Evolutionary conservation across 2,888 invertebrate genomes (phyloP), one percentile per base, ranked within the genome.

Genomic region (Eugnorisma glareosa): DNA sequence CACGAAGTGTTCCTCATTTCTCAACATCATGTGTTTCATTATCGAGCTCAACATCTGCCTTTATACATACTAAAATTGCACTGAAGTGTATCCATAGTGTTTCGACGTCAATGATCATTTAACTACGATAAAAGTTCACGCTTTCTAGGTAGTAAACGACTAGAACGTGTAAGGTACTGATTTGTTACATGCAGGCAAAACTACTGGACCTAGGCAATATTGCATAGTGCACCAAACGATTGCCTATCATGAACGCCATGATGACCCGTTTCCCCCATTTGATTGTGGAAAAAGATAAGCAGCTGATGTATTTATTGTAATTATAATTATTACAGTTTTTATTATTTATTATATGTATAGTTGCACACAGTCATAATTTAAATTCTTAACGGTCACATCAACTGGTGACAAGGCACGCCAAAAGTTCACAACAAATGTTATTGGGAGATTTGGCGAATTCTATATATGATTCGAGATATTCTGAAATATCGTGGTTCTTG

Each of bases 101-200:
- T 21, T 24, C 18, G 28, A 67, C n/a, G 68, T 61, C n/a, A 48
- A 28, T 48, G 37, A 68, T 43, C 24, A 63, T 68, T 67, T 31
- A 57, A 35, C 28, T 59, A 54, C 48, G 45, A 71, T 73, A 51
- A 48, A 66, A 10, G 35, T 84, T 81, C 43, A 84, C 84, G 73
- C 81, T 81, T 81, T 84, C 84, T 84, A 81, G 67, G 48, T 83
- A 73, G 45, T 63, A 66, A 82, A 64, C 54, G n/a, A 79, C 43
- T 59, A 21, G 51, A 69, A 61, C 63, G 69, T 37, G 37, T 51
- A 15, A 54, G 2, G n/a, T 71, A 72, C 57, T 80, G 68, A 57
- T 63, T 54, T n/a, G 43, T 68, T 59, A 63, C 51, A 70, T 63
- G n/a, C 15, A 54, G 59, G 37, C 31, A n/a, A 63, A 79, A 63